Conservation (phyloP, 2,888 invertebrate species). For the Pristionchus maxplancki region DNA sequence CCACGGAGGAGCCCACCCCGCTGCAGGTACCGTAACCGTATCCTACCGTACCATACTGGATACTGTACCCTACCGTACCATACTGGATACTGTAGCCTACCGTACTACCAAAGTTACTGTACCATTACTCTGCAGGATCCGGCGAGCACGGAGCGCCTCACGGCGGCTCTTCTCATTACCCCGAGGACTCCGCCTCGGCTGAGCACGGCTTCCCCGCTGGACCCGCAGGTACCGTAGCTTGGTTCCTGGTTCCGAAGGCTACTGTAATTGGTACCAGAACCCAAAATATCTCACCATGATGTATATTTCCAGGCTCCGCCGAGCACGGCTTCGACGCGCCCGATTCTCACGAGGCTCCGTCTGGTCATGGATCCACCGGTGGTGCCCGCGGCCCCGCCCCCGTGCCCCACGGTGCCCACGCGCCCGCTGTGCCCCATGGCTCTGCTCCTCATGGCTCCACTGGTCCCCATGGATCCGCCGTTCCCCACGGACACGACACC, state of each 20-base stretch:
- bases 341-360: not conserved
- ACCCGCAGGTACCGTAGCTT: not conserved
- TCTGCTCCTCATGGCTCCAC: too few species aligned
- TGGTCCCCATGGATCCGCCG: too few species aligned
- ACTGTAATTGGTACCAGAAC: not conserved
- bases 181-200: not conserved
- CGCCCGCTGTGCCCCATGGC: not conserved
- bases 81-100: too few species aligned
- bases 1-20: not conserved
- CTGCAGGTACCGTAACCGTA: not conserved
- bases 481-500: not conserved
- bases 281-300: not conserved
- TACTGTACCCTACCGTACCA: too few species aligned
- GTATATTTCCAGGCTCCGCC: not conserved
- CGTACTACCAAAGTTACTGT: too few species aligned
- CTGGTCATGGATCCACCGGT: not conserved
- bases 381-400: not conserved
- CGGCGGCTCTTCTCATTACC: not conserved
- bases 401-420: not conserved
- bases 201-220: conserved; percentile 24
- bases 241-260: not conserved
- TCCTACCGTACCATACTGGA: too few species aligned
- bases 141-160: not conserved
- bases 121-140: not conserved
- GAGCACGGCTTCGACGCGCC: not conserved